These are phyloP conservation scores for Hemithea aestivaria DNA, from an alignment of 2,888 invertebrate species.

Conservation along the genomic window DNA sequence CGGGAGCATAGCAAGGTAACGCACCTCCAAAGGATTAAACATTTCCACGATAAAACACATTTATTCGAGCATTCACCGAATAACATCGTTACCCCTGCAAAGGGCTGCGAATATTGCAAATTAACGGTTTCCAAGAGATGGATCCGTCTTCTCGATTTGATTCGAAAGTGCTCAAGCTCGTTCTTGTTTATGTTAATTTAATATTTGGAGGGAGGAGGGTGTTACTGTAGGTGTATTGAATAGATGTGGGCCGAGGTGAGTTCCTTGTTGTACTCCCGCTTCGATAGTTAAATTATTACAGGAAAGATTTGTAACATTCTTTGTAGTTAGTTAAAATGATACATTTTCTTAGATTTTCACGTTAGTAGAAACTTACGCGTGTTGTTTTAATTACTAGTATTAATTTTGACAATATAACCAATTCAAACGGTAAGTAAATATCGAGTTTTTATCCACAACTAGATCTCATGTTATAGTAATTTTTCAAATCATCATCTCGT, in stretches of 20 bases:
- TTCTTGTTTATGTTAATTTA: constrained; percentile 70
- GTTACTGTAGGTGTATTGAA: constrained; percentile 3
- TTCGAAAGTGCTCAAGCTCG: constrained; percentile 48
- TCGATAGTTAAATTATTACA: constrained; percentile 16
- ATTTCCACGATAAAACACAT: constrained; percentile 45
- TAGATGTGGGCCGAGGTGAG: constrained; percentile 17
- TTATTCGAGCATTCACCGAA: constrained; percentile 49
- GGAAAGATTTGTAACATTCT: constrained; percentile 13
- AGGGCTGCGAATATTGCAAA: constrained; percentile 36
- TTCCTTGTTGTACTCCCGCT: constrained; percentile 23
- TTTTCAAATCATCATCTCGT: no score
- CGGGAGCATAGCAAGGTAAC: constrained; percentile 23
- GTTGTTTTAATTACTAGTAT: no score
- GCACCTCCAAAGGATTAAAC: constrained; percentile 30
- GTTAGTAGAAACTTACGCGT: no score
- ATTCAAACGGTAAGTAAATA: no score
- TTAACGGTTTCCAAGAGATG: constrained; percentile 70
- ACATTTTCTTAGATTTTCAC: no score
- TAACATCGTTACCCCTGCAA: constrained; percentile 40
- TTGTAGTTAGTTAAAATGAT: no score
- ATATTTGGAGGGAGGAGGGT: constrained; percentile 47
- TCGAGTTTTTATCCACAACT: no score
- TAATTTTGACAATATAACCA: no score
- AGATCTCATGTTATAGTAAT: no score
- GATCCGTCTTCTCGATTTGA: constrained; percentile 67